Conservation (phyloP, 2,888 invertebrate species). For the Dicyrtoma fusca region DNA sequence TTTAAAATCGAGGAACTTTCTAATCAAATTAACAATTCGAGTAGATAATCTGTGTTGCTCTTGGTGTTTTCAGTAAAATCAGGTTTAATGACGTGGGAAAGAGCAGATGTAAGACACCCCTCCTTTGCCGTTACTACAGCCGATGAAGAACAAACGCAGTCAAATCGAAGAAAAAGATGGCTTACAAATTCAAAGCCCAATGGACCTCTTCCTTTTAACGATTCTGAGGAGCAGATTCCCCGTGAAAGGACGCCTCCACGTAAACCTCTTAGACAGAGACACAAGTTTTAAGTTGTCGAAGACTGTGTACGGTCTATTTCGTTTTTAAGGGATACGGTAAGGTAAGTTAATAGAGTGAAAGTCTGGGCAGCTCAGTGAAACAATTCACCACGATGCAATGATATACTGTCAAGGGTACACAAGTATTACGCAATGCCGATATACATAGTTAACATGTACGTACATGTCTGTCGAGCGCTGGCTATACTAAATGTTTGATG, state of each 20-base stretch:
- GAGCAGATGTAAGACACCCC: conserved; percentile 19
- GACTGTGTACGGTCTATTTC: too few relatives aligned
- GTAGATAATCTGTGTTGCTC: conserved; percentile 25
- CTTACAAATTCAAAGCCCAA: neutral
- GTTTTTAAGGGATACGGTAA: too few relatives aligned
- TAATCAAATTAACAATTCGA: conserved; percentile 34
- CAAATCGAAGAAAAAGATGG: conserved; percentile 7
- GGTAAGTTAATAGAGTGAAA: too few relatives aligned
- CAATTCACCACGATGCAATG: too few relatives aligned
- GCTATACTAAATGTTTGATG: too few relatives aligned
- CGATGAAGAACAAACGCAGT: neutral
- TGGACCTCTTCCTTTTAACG: neutral
- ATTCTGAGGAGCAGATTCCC: neutral
- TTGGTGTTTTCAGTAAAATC: conserved; percentile 21
- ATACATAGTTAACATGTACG: too few relatives aligned
- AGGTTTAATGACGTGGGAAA: conserved; percentile 21
- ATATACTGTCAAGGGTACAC: too few relatives aligned
- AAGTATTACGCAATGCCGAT: too few relatives aligned
- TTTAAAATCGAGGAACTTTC: too few relatives aligned
- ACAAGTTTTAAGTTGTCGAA: conserved; percentile 4
- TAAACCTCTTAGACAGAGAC: neutral
- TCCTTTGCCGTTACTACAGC: neutral
- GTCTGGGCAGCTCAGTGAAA: too few relatives aligned
- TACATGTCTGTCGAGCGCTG: too few relatives aligned
- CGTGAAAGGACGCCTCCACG: neutral